These are phyloP conservation scores for Cenopis cana DNA, from an alignment of 2,888 invertebrate species.

Conservation along the genomic window DNA sequence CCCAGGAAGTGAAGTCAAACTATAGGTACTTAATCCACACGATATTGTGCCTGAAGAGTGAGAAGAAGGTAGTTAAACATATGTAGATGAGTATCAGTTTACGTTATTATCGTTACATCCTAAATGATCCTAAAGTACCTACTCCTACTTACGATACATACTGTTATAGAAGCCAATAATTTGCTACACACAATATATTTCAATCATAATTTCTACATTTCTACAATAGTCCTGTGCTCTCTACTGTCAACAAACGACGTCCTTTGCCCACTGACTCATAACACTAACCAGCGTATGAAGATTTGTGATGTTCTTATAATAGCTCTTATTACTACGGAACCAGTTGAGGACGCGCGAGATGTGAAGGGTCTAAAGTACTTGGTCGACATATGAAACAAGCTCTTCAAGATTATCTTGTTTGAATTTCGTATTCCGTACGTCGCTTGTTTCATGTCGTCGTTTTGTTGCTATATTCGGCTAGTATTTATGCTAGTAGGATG, in stretches of 20 bases:
- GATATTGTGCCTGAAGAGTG: background rate
- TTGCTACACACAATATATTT: constrained; percentile 1
- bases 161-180: background rate
- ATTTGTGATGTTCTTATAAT: background rate
- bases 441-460: constrained; percentile 27
- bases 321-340: background rate
- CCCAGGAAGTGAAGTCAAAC: constrained; percentile 28
- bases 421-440: constrained; percentile 38
- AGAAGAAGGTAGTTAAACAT: no score
- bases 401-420: constrained; percentile 38
- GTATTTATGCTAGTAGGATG: constrained; percentile 6
- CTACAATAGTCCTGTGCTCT: constrained; percentile 26
- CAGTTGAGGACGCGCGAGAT: background rate
- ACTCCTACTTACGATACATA: no score
- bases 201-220: constrained; percentile 6
- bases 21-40: background rate
- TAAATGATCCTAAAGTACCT: background rate
- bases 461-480: constrained; percentile 16
- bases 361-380: constrained; percentile 9
- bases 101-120: no score
- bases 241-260: constrained; percentile 34
- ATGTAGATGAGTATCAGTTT: no score
- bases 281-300: constrained; percentile 12
- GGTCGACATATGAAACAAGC: constrained; percentile 34
- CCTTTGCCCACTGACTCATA: constrained; percentile 40